A percentile compares a stretch with the other conserved stretches of the same genome.
Evolutionary conservation across 2,113 vertebrate species (phyloP).

Genomic region (Zootoca vivipara): DNA sequence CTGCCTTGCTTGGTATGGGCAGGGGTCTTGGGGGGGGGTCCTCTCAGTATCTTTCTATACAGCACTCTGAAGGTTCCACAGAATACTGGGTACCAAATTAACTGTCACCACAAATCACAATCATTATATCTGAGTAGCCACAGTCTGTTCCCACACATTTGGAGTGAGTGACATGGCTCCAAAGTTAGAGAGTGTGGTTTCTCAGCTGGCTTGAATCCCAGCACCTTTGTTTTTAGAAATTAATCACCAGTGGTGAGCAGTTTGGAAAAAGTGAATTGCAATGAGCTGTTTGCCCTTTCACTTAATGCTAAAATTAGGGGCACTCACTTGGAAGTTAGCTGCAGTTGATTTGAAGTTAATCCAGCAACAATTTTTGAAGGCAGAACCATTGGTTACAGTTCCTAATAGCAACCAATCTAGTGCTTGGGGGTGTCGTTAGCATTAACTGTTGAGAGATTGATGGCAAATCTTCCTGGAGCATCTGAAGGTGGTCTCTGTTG

Average conservation of each 20-base stretch:
- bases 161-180: slow-evolving; percentile 4
- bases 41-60: background rate
- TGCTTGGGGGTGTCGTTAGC: background rate
- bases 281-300: background rate
- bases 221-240: background rate
- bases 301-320: slow-evolving; percentile 8
- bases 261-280: slow-evolving; percentile 23
- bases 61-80: background rate
- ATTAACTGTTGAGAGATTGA: background rate
- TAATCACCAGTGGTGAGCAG: slow-evolving; percentile 4
- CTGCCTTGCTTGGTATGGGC: slow-evolving; percentile 51
- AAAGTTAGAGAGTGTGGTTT: slow-evolving; percentile 17
- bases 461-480: background rate
- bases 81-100: background rate
- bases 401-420: background rate
- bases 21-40: rapidly evolving
- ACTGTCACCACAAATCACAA: background rate
- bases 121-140: slow-evolving; percentile 13
- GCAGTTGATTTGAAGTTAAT: background rate
- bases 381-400: background rate
- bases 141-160: slow-evolving; percentile 12
- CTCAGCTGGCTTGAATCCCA: background rate
- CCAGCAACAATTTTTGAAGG: background rate
- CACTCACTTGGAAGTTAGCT: background rate
- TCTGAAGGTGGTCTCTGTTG: background rate